Conservation (phyloP, 2,113 vertebrate species). For the Physeter macrocephalus region DNA sequence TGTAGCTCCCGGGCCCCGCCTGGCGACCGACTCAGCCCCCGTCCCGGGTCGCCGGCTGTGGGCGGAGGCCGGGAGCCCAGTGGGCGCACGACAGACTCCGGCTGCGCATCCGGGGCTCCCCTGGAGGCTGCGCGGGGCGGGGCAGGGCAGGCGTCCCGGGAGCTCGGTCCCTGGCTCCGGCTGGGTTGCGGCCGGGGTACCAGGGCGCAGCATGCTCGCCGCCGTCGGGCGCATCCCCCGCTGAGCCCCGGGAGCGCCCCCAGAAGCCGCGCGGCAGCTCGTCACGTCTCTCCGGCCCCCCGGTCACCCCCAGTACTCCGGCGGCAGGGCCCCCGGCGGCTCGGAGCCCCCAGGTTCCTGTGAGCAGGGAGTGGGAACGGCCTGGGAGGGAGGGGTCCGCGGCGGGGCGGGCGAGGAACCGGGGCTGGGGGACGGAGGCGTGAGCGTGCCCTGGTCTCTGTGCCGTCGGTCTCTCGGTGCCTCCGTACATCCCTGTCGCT, state of each 20-base stretch:
- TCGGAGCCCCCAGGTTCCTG: not conserved
- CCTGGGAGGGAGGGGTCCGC: not conserved
- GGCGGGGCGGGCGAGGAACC: not conserved
- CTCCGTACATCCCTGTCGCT: not conserved
- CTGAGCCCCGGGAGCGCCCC: not conserved
- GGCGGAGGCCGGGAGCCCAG: not conserved
- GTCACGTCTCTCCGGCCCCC: not conserved
- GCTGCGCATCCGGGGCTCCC: not conserved
- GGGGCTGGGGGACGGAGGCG: not conserved
- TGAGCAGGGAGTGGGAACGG: not conserved
- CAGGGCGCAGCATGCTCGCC: slow-evolving; percentile 25
- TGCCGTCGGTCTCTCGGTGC: not conserved
- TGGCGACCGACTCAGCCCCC: accelerated
- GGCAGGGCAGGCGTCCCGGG: accelerated
- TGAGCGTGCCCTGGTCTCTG: accelerated
- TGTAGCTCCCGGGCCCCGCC: accelerated
- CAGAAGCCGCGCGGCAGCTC: not conserved
- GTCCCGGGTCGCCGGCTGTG: not conserved
- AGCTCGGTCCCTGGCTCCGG: accelerated
- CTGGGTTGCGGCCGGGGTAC: not conserved
- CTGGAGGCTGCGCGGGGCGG: not conserved
- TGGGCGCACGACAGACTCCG: not conserved
- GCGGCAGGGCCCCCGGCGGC: not conserved
- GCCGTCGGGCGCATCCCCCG: not conserved
- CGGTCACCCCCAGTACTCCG: not conserved